A percentile compares a stretch with the other conserved stretches of the same genome.
Evolutionary conservation across 2,797 vertebrate species (phyloP).

Genomic region (Lacerta bilineata): DNA sequence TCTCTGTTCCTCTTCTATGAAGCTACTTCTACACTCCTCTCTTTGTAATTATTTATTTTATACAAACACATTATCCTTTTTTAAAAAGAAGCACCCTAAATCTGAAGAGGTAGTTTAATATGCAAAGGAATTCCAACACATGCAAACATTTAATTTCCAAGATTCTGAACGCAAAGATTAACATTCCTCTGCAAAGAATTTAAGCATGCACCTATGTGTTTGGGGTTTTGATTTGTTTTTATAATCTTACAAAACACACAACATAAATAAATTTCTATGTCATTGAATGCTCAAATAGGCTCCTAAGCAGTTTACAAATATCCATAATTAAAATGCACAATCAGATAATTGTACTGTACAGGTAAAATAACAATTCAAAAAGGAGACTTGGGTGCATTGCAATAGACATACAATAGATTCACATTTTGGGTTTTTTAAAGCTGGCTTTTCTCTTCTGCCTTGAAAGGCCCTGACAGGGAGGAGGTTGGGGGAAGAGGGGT

Average conservation of each 20-base stretch:
- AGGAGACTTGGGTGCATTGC: no score
- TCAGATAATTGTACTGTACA: no score
- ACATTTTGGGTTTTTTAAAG: no score
- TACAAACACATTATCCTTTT: not conserved
- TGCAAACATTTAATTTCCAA: not conserved
- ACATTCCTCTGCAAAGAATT: not conserved
- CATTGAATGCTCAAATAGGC: no score
- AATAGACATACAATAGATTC: no score
- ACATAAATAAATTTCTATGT: no score
- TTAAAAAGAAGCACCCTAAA: not conserved
- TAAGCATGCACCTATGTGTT: no score
- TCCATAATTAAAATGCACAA: no score
- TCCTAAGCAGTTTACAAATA: no score
- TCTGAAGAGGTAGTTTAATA: not conserved
- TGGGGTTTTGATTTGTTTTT: no score
- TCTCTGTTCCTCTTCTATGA: not conserved
- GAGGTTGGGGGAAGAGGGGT: not conserved
- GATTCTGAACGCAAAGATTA: not conserved
- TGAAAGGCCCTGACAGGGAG: not conserved
- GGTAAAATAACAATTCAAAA: no score
- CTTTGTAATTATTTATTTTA: not conserved
- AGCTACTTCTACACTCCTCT: not conserved
- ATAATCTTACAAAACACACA: no score
- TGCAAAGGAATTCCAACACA: not conserved
- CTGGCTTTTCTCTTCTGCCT: not conserved